Evolutionary conservation across 2,113 vertebrate species (phyloP).

Genomic region (Raphicerus campestris): DNA sequence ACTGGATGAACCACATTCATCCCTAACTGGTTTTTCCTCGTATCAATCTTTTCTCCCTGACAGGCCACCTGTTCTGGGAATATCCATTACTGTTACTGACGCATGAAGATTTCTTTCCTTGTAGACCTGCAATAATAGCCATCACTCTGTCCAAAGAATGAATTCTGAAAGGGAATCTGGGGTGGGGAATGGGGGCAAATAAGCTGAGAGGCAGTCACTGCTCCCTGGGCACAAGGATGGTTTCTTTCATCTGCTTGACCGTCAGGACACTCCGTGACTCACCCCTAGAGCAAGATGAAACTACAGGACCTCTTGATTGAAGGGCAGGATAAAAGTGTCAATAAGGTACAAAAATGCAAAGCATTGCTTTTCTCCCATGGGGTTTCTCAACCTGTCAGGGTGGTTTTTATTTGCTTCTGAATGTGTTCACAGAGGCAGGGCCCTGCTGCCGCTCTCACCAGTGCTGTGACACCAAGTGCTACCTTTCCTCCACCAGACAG

Average conservation of each 20-base stretch:
- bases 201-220: background rate
- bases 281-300: background rate
- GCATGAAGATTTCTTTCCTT: background rate
- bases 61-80: background rate
- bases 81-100: background rate
- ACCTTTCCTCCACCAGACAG: background rate
- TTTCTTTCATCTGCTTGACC: background rate
- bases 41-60: background rate
- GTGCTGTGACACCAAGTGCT: background rate
- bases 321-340: background rate
- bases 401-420: background rate
- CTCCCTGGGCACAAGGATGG: too few relatives aligned
- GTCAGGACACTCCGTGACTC: accelerated
- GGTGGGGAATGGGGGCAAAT: background rate
- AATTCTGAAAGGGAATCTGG: background rate
- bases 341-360: background rate
- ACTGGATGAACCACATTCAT: background rate
- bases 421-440: background rate
- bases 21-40: background rate
- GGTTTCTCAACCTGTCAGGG: background rate
- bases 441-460: background rate
- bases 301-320: background rate
- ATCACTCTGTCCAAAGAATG: background rate
- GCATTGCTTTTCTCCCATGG: background rate
- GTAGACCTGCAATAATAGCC: background rate